Base-by-base conservation (phyloP, 2,113 vertebrate genomes). In the Vidua chalybeata region DNA sequence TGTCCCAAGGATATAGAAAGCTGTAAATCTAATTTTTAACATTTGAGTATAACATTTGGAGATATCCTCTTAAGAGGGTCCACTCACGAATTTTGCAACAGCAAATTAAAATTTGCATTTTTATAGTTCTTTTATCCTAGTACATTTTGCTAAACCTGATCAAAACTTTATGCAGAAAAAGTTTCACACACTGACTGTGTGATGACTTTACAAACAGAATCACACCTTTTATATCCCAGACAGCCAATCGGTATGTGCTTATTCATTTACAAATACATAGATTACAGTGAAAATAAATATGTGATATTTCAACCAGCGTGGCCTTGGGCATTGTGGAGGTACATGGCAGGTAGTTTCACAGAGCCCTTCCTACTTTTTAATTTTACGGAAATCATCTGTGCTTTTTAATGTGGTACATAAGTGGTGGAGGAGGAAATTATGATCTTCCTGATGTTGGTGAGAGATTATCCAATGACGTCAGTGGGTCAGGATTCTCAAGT, bases 81-180 rank as follows among this genome's bases (percentile, higher is more conserved):
- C 43, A 37, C 37, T 81, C 81, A 83, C 94, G 74, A 90, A 94
- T 96, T 97, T 91, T 97, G 76, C 39, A 93, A 66, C 13, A 87
- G 74, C 75, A 90, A 81, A 91, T 10, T 71, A 45, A 93, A 94
- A 96, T 97, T 96, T 97, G 30, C 84, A 91, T 97, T 91, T 96
- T 97, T 88, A 96, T 84, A 79, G 87, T 85, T 94, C 67, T 96
- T 91, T 94, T 89, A 83, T 95, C 85, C 84, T 55, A 76, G 87
- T 72, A 78, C 94, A 85, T 94, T 88, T 94, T 94, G 74, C 56
- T 96, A 92, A 97, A 97, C 59, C 27, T 83, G 64, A 33, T 85
- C 89, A 93, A 80, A 84, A 80, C 55, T 84, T 93, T 71, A 58
- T 35, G 11, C n/a, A 92, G 66, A 77, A 79, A 43, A 69, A 56